Base-by-base conservation (phyloP, 2,797 vertebrate genomes). In the Microctenopoma lineatum region DNA sequence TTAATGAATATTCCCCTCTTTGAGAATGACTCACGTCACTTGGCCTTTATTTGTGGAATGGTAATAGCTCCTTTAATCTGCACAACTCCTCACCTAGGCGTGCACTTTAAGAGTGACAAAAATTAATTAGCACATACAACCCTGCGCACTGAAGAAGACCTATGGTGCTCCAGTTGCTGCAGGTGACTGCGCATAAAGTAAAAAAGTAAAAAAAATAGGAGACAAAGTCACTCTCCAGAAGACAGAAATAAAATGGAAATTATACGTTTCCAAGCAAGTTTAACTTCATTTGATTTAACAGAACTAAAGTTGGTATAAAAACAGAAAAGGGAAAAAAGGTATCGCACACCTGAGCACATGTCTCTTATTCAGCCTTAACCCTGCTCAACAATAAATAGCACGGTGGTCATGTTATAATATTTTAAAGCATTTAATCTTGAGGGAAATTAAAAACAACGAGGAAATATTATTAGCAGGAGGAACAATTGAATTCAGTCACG, bases 361-460 rank as follows among this genome's bases (percentile, higher is more conserved):
- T 21, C 0, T 68, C 76, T 89, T 87, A 78, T 81, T 86, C 84
- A 70, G 75, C 67, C 70, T 89, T 84, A 87, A 84, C 88, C 84
- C 77, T 38, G 70, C 45, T 65, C 4, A 34, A 13, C 5, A 1
- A 45, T 57, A 6, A 65, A 47, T 11, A 41, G 13, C 21, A 48
- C 52, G 39, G 55, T 21, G 16, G 46, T 10, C 16, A 32, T 25
- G 51, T 66, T 42, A 21, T 42, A 52, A 59, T 4, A 1, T 64
- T 56, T 46, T 29, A 47, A 55, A 68, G 15, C 16, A 44, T 7
- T 16, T 34, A 65, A 60, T 44, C 47, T 67, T 53, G 14, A 13
- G 64, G 53, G 52, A 75, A 69, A 70, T 60, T 21, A 52, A 34
- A 27, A 36, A 47, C 50, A 36, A 16, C 61, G 44, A 74, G 7